Percentiles rank a stretch among this genome's conserved stretches.
phyloP scores from a whole-genome alignment of 2,888 invertebrate species.

The Folsomia manolachei region DNA sequence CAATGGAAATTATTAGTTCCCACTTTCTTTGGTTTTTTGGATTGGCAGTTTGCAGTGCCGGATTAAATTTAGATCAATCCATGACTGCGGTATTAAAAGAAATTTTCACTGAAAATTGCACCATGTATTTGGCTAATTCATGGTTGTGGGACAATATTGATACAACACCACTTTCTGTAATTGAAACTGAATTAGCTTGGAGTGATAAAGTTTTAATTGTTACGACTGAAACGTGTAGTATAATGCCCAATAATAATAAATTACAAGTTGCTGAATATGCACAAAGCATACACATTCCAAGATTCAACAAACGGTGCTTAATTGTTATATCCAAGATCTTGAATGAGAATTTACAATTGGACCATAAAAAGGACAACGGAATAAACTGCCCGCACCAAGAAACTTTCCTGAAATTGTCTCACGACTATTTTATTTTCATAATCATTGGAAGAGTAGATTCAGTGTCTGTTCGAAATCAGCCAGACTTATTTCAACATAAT shows the following conservation, averaged over 20 bases:
- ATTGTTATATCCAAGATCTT: no score
- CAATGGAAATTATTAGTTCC: no score
- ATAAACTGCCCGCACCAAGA: background rate
- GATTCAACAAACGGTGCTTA: background rate
- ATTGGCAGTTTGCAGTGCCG: no score
- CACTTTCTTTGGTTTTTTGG: no score
- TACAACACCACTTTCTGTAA: no score
- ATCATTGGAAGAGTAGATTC: background rate
- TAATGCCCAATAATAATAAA: no score
- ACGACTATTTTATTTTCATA: background rate
- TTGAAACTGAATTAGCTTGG: no score
- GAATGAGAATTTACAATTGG: background rate
- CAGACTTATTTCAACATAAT: background rate
- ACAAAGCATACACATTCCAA: background rate
- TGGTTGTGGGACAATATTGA: background rate
- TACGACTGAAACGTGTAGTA: background rate
- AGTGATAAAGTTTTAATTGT: background rate
- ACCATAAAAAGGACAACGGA: background rate
- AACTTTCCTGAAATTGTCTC: background rate
- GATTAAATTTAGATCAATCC: background rate
- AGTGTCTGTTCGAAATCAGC: background rate
- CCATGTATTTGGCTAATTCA: background rate
- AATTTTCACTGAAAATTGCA: background rate
- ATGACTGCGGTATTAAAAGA: background rate
- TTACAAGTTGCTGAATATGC: no score